These are phyloP conservation scores for Diloba caeruleocephala DNA, from an alignment of 2,888 invertebrate genomes.

Conservation along the genomic window DNA sequence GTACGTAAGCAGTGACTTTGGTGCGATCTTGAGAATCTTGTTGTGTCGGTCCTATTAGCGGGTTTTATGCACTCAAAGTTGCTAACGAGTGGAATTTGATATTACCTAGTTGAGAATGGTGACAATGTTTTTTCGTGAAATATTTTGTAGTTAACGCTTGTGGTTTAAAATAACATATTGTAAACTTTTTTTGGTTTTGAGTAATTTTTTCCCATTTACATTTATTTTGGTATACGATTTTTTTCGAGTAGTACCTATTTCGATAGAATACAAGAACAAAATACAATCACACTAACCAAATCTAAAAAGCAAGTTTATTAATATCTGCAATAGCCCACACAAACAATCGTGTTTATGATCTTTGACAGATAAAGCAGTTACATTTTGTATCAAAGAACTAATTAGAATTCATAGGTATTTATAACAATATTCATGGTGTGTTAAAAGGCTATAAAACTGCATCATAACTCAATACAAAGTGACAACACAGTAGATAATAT, in stretches of 20 bases:
- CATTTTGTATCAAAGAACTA: slow-evolving; percentile 8
- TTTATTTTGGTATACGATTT: too few relatives aligned
- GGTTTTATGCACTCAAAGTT: slow-evolving; percentile 36
- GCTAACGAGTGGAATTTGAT: slow-evolving; percentile 39
- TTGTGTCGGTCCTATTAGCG: slow-evolving; percentile 49
- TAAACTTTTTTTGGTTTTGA: too few relatives aligned
- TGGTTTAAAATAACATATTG: too few relatives aligned
- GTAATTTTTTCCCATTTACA: too few relatives aligned
- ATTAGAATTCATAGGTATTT: not conserved
- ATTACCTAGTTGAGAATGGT: slow-evolving; percentile 18
- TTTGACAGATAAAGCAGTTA: slow-evolving; percentile 7
- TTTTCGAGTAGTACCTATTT: too few relatives aligned
- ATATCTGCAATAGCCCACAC: slow-evolving; percentile 10
- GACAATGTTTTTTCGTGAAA: slow-evolving; percentile 21
- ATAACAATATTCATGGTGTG: too few relatives aligned
- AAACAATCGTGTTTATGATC: not conserved
- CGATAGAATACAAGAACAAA: too few relatives aligned
- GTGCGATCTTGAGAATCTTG: slow-evolving; percentile 59
- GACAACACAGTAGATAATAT: too few relatives aligned
- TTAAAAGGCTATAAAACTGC: too few relatives aligned
- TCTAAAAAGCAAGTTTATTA: not conserved
- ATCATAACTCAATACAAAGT: too few relatives aligned
- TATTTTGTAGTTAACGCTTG: too few relatives aligned
- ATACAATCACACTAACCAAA: too few relatives aligned
- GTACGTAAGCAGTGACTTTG: slow-evolving; percentile 46